These are phyloP conservation scores for Prosapia bicincta DNA, from an alignment of 2,888 invertebrate genomes.

Conservation along the genomic window DNA sequence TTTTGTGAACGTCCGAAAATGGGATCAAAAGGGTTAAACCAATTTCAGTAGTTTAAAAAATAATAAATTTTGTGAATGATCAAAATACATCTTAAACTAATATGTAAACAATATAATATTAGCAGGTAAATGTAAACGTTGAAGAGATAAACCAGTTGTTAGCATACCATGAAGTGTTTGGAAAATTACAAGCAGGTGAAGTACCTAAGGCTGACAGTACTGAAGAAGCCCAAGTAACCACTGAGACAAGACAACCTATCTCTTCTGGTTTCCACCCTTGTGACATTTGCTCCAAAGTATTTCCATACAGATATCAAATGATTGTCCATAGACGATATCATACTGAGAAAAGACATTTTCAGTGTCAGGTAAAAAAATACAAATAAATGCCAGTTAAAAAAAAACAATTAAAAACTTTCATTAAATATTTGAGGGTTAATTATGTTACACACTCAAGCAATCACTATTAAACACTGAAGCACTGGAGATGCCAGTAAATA, in stretches of 20 bases:
- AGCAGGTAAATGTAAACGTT: conserved; percentile 53
- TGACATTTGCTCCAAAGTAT: conserved; percentile 82
- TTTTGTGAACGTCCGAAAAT: too few relatives aligned
- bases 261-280: conserved; percentile 65
- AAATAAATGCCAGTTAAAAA: too few relatives aligned
- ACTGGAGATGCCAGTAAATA: too few relatives aligned
- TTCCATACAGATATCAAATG: conserved; percentile 82
- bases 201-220: background rate
- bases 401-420: too few relatives aligned
- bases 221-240: background rate
- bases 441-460: too few relatives aligned
- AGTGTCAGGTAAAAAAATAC: conserved; percentile 51
- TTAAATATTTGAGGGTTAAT: too few relatives aligned
- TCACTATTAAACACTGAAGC: too few relatives aligned
- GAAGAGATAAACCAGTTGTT: conserved; percentile 81
- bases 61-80: too few relatives aligned
- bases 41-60: too few relatives aligned
- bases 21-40: too few relatives aligned
- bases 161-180: conserved; percentile 83
- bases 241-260: conserved; percentile 20
- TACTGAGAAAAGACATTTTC: conserved; percentile 80
- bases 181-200: conserved; percentile 54
- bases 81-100: too few relatives aligned
- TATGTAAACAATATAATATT: too few relatives aligned
- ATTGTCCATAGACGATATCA: conserved; percentile 84